phyloP scores from a whole-genome alignment of 2,888 invertebrate genomes.

The Rutpela maculata region DNA sequence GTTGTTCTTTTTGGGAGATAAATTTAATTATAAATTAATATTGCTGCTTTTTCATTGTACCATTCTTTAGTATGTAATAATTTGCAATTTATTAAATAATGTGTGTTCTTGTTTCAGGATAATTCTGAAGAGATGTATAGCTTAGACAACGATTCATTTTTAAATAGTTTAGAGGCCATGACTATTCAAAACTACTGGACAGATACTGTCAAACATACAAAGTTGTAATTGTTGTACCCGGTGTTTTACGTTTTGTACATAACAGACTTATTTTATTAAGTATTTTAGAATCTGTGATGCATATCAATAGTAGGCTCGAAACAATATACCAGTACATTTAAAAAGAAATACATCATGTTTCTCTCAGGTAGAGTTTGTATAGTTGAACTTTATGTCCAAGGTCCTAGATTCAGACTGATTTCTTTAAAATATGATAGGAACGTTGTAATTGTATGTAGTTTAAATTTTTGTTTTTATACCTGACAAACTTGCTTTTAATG shows the following conservation, averaged over 20 bases:
- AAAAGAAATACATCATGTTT: constrained; percentile 2
- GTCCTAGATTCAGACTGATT: not conserved
- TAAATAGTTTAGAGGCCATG: constrained; percentile 95
- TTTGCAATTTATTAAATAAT: not conserved
- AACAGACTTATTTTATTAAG: constrained; percentile 62
- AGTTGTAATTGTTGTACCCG: constrained; percentile 78
- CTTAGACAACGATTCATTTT: constrained; percentile 94
- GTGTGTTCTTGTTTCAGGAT: constrained; percentile 79
- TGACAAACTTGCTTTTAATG: constrained; percentile 12
- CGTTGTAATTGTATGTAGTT: not conserved
- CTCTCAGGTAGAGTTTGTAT: not conserved
- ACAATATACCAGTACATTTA: constrained; percentile 32
- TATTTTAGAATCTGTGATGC: constrained; percentile 73
- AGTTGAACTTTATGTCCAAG: not conserved
- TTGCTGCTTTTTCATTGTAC: too few relatives aligned
- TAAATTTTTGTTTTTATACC: not conserved
- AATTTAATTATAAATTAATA: too few relatives aligned
- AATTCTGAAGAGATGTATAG: constrained; percentile 96
- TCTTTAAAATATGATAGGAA: not conserved
- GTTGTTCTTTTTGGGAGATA: too few relatives aligned
- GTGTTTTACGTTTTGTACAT: constrained; percentile 58
- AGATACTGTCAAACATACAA: constrained; percentile 92
- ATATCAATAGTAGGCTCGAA: constrained; percentile 65
- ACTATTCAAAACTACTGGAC: constrained; percentile 97
- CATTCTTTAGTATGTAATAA: too few relatives aligned